A percentile compares a stretch with the other conserved stretches of the same genome.
phyloP scores from a whole-genome alignment of 2,888 invertebrate species.

The Macrosoma leucophasiata region DNA sequence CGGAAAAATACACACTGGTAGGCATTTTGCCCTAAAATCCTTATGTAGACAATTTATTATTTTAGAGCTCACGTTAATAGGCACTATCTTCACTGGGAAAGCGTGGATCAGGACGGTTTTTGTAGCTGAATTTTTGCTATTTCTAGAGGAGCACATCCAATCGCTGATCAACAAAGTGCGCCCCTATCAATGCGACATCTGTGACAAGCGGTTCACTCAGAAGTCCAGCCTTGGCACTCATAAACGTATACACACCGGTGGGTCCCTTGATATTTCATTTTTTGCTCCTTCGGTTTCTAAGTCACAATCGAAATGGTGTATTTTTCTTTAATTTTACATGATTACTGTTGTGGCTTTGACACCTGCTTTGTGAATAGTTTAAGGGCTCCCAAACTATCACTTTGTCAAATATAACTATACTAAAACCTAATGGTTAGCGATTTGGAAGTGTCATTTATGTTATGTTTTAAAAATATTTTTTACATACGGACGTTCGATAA shows the following conservation, averaged over 20 bases:
- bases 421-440: slow-evolving; percentile 38
- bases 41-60: slow-evolving; percentile 65
- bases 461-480: slow-evolving; percentile 22
- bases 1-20: slow-evolving; percentile 82
- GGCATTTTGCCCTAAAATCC: slow-evolving; percentile 74
- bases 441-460: slow-evolving; percentile 42
- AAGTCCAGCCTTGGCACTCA: slow-evolving; percentile 89
- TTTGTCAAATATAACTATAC: slow-evolving; percentile 20
- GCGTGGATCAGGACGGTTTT: slow-evolving; percentile 51
- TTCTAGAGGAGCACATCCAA: slow-evolving; percentile 78
- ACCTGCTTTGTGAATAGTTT: slow-evolving; percentile 75
- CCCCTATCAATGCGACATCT: slow-evolving; percentile 83
- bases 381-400: slow-evolving; percentile 57
- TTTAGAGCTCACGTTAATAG: slow-evolving; percentile 63
- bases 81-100: slow-evolving; percentile 49
- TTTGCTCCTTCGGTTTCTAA: slow-evolving; percentile 63
- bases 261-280: slow-evolving; percentile 69
- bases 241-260: slow-evolving; percentile 85
- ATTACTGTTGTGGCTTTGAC: slow-evolving; percentile 63
- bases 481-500: slow-evolving; percentile 19
- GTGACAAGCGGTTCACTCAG: slow-evolving; percentile 88
- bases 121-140: slow-evolving; percentile 74
- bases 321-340: slow-evolving; percentile 28
- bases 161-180: slow-evolving; percentile 78
- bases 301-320: slow-evolving; percentile 51